Conservation (phyloP, 2,113 vertebrate genomes). For the Equus quagga region DNA sequence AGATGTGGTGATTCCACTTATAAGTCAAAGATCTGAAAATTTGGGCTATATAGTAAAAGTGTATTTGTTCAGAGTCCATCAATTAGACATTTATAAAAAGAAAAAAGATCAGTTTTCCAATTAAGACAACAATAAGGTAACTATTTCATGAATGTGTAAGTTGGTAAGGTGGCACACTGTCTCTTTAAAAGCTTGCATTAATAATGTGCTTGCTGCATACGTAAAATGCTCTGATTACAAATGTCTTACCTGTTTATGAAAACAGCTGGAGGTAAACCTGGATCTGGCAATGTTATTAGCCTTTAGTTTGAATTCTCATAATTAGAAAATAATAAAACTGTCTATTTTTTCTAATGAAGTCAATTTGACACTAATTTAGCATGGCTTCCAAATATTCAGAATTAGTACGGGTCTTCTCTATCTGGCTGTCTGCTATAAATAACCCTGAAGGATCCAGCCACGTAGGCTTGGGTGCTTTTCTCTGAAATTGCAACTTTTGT, state of each 20-base stretch:
- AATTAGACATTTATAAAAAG: no score
- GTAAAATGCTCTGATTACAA: accelerated
- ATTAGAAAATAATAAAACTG: conserved; percentile 24
- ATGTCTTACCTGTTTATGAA: neutral
- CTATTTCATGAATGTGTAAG: accelerated
- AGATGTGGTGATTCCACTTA: accelerated
- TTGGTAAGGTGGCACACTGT: accelerated
- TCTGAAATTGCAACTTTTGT: accelerated
- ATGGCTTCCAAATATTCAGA: neutral
- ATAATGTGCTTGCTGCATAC: no score
- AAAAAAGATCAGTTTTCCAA: neutral
- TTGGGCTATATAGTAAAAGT: accelerated
- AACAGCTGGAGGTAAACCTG: neutral
- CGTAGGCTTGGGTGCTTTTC: accelerated
- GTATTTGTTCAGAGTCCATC: neutral
- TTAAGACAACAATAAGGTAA: no score
- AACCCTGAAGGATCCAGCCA: neutral
- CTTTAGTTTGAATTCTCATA: neutral
- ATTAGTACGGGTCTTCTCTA: accelerated
- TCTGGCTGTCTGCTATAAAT: neutral
- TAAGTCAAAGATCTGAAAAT: neutral
- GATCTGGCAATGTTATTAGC: neutral
- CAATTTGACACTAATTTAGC: neutral
- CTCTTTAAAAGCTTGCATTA: neutral
- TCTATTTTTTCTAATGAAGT: conserved; percentile 36